phyloP scores from a whole-genome alignment of 1,140 invertebrate genomes.

The Ips typographus region DNA sequence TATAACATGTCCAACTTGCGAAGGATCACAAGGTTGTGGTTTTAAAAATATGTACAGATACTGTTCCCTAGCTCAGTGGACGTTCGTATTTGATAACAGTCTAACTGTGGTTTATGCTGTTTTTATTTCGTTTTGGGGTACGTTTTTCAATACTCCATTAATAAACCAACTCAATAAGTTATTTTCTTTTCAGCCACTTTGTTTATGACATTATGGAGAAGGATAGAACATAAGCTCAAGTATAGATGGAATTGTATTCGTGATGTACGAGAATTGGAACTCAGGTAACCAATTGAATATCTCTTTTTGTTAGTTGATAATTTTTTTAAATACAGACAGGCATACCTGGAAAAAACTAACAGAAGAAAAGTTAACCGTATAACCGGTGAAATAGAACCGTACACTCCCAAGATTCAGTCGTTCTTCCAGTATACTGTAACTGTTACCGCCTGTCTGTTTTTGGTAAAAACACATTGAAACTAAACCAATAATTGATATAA shows the following conservation, averaged over 20 bases:
- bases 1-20: slow-evolving; percentile 33
- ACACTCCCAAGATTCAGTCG: slow-evolving; percentile 17
- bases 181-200: slow-evolving; percentile 62
- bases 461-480: slow-evolving; percentile 15
- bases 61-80: slow-evolving; percentile 61
- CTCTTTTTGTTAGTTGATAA: background rate
- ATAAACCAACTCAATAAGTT: no score
- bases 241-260: slow-evolving; percentile 70
- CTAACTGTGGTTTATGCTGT: slow-evolving; percentile 90
- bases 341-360: slow-evolving; percentile 67
- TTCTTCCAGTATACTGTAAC: slow-evolving; percentile 19
- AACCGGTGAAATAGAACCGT: slow-evolving; percentile 55
- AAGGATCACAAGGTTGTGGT: slow-evolving; percentile 19
- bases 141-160: slow-evolving; percentile 37
- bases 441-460: slow-evolving; percentile 10
- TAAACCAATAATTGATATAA: background rate
- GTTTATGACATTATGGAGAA: slow-evolving; percentile 91
- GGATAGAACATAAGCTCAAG: slow-evolving; percentile 82
- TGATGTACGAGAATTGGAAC: slow-evolving; percentile 21
- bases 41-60: slow-evolving; percentile 22
- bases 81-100: slow-evolving; percentile 92
- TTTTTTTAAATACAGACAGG: slow-evolving; percentile 66
- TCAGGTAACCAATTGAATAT: slow-evolving; percentile 13
- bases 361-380: slow-evolving; percentile 61
- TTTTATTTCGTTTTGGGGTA: slow-evolving; percentile 95